A percentile compares a stretch with the other conserved stretches of the same genome.
Evolutionary conservation across 2,888 invertebrate species (phyloP).

Genomic region (Thera obeliscata): DNA sequence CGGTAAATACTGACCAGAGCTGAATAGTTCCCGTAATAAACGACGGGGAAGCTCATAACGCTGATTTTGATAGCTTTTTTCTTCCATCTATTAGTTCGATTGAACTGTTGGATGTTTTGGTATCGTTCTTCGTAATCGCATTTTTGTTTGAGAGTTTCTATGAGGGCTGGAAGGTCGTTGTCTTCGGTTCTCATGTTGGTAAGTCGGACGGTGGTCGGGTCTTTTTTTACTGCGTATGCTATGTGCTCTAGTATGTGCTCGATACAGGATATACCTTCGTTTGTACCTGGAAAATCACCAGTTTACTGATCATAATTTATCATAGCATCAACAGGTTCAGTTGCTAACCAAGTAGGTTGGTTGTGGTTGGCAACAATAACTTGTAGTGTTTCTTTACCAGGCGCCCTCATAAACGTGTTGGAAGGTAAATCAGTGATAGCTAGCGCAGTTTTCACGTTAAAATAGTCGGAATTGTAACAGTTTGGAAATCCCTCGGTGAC

Average conservation of each 20-base stretch:
- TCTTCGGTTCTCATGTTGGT: constrained; percentile 80
- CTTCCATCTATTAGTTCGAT: constrained; percentile 89
- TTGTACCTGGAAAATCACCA: constrained; percentile 65
- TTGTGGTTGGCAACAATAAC: no score
- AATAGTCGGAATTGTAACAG: constrained; percentile 84
- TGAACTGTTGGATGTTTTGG: constrained; percentile 82
- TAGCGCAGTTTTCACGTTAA: constrained; percentile 70
- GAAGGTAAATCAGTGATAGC: constrained; percentile 87
- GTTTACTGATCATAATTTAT: not conserved
- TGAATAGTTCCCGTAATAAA: constrained; percentile 82
- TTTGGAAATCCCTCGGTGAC: constrained; percentile 70
- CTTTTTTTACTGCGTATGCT: constrained; percentile 81
- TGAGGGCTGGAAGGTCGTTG: constrained; percentile 77
- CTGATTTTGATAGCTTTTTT: constrained; percentile 88
- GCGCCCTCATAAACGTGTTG: constrained; percentile 88
- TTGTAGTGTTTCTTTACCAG: constrained; percentile 73
- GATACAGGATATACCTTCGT: constrained; percentile 84
- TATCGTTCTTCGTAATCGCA: constrained; percentile 83
- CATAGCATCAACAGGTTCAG: no score
- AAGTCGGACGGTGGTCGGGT: constrained; percentile 84
- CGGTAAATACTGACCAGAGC: constrained; percentile 87
- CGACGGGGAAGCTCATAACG: constrained; percentile 87
- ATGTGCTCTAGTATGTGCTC: constrained; percentile 89
- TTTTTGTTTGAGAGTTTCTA: constrained; percentile 80
- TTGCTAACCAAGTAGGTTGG: no score